phyloP scores from a whole-genome alignment of 37 sponge, comb jelly and placozoan genomes.

The Tethya wilhelma region DNA sequence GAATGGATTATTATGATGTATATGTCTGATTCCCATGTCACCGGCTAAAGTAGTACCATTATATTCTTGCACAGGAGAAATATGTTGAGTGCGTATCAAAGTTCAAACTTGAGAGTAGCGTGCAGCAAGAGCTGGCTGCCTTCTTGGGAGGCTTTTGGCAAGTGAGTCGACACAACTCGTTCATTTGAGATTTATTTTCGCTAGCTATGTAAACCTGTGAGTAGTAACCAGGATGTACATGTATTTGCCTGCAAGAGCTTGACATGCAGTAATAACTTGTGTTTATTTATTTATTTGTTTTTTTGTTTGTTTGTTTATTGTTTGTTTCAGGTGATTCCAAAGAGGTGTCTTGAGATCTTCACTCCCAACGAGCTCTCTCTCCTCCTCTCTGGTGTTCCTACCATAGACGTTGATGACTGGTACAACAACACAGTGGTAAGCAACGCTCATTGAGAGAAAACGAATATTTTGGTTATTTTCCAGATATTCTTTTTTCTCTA shows the following conservation, averaged over 20 bases:
- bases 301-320: constrained; percentile 3
- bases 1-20: no score
- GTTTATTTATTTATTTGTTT: not conserved
- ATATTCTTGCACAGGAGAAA: constrained; percentile 12
- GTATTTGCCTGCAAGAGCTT: not conserved
- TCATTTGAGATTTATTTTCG: no score
- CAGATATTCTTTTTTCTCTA: not conserved
- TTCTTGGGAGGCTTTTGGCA: constrained; percentile 62
- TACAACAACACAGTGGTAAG: constrained; percentile 42
- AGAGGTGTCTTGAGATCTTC: constrained; percentile 37
- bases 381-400: constrained; percentile 53
- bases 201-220: no score
- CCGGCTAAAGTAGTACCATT: no score
- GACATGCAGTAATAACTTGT: not conserved
- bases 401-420: constrained; percentile 73
- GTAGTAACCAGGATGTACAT: not conserved
- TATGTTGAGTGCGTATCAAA: constrained; percentile 37
- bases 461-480: not conserved
- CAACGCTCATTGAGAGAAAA: not conserved
- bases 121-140: constrained; percentile 19
- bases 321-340: constrained; percentile 54
- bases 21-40: no score
- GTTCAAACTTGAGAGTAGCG: constrained; percentile 43
- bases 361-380: constrained; percentile 59
- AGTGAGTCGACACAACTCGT: constrained; percentile 12